phyloP scores from a whole-genome alignment of 2,888 invertebrate species.

The Trissoscelio sp. region DNA sequence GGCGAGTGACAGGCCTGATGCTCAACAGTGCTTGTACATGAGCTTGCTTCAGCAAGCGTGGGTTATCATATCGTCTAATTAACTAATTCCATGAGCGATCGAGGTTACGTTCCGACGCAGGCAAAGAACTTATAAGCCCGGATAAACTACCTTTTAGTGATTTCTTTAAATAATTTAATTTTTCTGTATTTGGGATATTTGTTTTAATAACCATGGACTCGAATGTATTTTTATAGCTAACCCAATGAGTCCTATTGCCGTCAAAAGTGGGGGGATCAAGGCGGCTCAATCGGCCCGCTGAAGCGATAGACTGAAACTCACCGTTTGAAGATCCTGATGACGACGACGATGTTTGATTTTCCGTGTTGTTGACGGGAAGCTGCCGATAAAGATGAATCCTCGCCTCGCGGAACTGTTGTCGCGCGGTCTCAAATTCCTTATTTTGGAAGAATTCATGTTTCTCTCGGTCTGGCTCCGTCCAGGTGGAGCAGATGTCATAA shows the following conservation, averaged over 20 bases:
- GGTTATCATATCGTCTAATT: constrained; percentile 25
- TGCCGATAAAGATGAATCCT: too few species aligned
- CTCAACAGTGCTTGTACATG: constrained; percentile 7
- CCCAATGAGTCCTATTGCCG: background rate
- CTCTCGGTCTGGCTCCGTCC: too few species aligned
- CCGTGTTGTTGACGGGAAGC: too few species aligned
- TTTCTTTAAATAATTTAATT: constrained; percentile 41
- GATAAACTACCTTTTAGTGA: constrained; percentile 15
- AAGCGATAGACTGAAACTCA: constrained; percentile 18
- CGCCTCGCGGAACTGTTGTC: too few species aligned
- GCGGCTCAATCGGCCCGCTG: background rate
- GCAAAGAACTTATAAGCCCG: constrained; percentile 16
- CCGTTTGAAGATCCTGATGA: background rate
- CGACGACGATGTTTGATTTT: too few species aligned
- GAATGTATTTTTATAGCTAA: constrained; percentile 27
- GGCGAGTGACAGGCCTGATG: constrained; percentile 10
- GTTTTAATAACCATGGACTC: constrained; percentile 45
- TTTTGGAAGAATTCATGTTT: too few species aligned
- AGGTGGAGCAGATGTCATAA: too few species aligned
- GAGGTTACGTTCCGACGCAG: constrained; percentile 34
- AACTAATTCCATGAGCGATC: constrained; percentile 48
- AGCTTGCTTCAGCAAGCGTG: constrained; percentile 24
- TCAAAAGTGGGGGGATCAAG: constrained; percentile 36
- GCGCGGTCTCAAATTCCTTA: too few species aligned
- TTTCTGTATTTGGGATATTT: constrained; percentile 18